A percentile compares a stretch with the other conserved stretches of the same genome.
Conservation (phyloP, 2,888 invertebrate species). For the Drosophila parthenogenetica region DNA sequence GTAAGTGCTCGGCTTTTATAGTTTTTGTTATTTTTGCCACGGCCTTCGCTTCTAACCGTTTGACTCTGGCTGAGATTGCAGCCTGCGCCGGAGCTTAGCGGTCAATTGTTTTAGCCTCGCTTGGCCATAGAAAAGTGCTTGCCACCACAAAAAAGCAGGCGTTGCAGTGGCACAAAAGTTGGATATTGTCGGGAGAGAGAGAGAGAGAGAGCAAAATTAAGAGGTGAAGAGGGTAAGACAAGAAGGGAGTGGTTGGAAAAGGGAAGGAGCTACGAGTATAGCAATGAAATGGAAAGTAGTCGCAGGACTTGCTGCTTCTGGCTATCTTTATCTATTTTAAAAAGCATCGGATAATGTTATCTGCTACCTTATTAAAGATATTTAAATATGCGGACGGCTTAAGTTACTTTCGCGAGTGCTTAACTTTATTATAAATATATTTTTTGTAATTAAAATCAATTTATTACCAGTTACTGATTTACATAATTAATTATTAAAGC, state of each 20-base stretch:
- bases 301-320: too few relatives aligned
- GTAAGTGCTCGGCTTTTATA: slow-evolving; percentile 50
- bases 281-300: not conserved
- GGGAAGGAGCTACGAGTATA: not conserved
- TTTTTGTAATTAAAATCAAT: too few relatives aligned
- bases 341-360: too few relatives aligned
- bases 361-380: too few relatives aligned
- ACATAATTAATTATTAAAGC: too few relatives aligned
- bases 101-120: slow-evolving; percentile 60
- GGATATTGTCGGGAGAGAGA: too few relatives aligned
- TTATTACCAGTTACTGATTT: too few relatives aligned
- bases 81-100: slow-evolving; percentile 34
- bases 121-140: slow-evolving; percentile 26
- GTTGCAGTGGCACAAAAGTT: not conserved
- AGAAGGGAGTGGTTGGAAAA: not conserved
- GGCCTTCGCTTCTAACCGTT: slow-evolving; percentile 17
- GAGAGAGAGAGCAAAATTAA: slow-evolving; percentile 14
- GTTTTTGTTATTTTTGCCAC: slow-evolving; percentile 37
- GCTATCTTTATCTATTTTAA: too few relatives aligned
- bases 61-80: slow-evolving; percentile 36
- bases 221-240: not conserved
- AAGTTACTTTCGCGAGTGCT: too few relatives aligned
- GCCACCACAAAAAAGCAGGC: not conserved
- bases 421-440: too few relatives aligned
- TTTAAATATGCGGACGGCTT: too few relatives aligned